Percentiles rank a stretch among this genome's conserved stretches.
These are phyloP conservation scores for Gymnosoma rotundatum DNA, from an alignment of 2,888 invertebrate species.

Conservation along the genomic window DNA sequence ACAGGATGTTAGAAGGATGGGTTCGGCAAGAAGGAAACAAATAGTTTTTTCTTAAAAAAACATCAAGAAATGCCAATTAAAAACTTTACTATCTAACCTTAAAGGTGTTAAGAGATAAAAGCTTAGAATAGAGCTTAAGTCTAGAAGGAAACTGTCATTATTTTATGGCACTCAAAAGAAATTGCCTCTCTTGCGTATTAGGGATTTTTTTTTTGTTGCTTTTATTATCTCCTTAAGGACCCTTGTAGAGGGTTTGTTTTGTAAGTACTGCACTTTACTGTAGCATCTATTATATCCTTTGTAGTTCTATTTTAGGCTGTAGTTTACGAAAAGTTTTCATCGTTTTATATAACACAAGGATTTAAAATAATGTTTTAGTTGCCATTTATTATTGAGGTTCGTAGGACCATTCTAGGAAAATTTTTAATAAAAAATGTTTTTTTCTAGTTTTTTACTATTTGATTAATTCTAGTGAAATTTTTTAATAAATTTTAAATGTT, in stretches of 20 bases:
- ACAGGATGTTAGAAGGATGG: neutral
- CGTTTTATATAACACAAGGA: too few relatives aligned
- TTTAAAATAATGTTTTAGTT: too few relatives aligned
- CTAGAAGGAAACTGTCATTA: neutral
- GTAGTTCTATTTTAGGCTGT: neutral
- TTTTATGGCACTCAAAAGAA: slow-evolving; percentile 59
- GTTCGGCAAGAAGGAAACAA: too few relatives aligned
- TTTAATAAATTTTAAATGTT: too few relatives aligned
- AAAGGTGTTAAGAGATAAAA: slow-evolving; percentile 17
- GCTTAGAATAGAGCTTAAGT: slow-evolving; percentile 39
- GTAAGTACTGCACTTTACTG: neutral
- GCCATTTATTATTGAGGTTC: too few relatives aligned
- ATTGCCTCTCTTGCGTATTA: slow-evolving; percentile 70
- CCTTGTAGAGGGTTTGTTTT: neutral
- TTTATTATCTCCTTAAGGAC: neutral
- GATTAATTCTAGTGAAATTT: too few relatives aligned
- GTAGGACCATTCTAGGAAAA: too few relatives aligned
- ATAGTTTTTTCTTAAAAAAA: slow-evolving; percentile 59
- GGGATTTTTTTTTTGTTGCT: neutral
- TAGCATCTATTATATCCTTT: neutral
- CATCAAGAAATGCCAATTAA: slow-evolving; percentile 81
- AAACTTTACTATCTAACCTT: slow-evolving; percentile 75
- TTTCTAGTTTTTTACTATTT: too few relatives aligned
- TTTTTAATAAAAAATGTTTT: too few relatives aligned
- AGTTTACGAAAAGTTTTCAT: neutral